These are phyloP conservation scores for Drosophila leontia DNA, from an alignment of 1,140 invertebrate species.

Conservation along the genomic window DNA sequence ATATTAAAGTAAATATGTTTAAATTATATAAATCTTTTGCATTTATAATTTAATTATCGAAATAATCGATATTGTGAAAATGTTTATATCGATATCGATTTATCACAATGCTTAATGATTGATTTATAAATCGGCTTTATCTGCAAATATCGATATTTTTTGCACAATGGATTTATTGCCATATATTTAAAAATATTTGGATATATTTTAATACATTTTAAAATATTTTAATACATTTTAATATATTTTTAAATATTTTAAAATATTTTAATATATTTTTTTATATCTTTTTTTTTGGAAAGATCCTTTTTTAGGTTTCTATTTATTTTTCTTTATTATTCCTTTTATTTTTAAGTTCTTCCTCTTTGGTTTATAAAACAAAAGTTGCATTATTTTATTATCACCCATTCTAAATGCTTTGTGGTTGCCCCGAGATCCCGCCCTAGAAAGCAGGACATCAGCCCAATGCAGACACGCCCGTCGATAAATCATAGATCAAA, in stretches of 20 bases:
- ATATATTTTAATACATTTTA: background rate
- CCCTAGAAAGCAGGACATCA: slow-evolving; percentile 12
- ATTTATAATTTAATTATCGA: no score
- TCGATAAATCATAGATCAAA: slow-evolving; percentile 52
- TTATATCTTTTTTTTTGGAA: background rate
- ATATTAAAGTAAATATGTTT: no score
- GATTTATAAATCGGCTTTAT: no score
- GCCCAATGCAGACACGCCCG: slow-evolving; percentile 18
- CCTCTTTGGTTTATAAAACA: background rate
- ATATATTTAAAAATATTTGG: background rate
- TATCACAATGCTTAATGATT: no score
- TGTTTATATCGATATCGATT: no score
- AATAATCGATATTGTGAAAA: no score
- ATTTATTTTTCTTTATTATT: background rate
- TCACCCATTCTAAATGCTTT: background rate
- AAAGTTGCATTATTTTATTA: background rate
- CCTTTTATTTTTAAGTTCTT: background rate
- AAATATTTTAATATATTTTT: background rate
- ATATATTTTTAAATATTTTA: no score
- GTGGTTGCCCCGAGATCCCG: slow-evolving; percentile 42
- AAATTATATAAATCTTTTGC: no score
- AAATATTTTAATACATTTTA: background rate
- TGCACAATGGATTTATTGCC: no score
- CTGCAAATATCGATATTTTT: no score
- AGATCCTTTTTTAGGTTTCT: rapidly evolving